Evolutionary conservation across 2,888 invertebrate species (phyloP).

Genomic region (Drosophila eohydei): DNA sequence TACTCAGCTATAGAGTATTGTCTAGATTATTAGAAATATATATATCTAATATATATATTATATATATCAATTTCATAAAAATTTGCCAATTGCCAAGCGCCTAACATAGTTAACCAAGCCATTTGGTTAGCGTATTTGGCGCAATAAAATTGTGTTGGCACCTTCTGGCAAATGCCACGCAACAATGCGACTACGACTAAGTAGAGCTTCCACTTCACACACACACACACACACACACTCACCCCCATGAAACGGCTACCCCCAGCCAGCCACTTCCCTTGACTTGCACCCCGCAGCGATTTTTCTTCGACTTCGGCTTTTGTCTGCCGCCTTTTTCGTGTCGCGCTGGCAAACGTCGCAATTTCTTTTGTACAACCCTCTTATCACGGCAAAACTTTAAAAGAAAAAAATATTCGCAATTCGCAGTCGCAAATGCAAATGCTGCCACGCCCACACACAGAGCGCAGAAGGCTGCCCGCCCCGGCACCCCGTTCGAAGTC

Average conservation of each 20-base stretch:
- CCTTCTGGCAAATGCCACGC: conserved; percentile 78
- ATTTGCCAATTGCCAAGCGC: not conserved
- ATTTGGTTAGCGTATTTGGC: conserved; percentile 44
- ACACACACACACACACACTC: conserved; percentile 1
- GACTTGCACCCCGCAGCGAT: conserved; percentile 63
- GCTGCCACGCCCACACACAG: conserved; percentile 37
- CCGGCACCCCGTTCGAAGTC: conserved; percentile 14
- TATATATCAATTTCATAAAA: not conserved
- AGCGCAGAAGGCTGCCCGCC: not conserved
- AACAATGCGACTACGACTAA: conserved; percentile 74
- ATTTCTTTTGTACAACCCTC: conserved; percentile 75
- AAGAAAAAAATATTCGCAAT: conserved; percentile 72
- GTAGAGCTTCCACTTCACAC: conserved; percentile 51
- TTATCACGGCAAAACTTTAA: conserved; percentile 71
- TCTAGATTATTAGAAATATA: not conserved
- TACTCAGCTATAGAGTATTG: no score
- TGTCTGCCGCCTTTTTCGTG: conserved; percentile 78
- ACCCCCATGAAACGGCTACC: not conserved
- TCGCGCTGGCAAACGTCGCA: conserved; percentile 66
- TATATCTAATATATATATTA: not conserved
- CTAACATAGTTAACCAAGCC: conserved; percentile 8
- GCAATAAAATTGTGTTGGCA: conserved; percentile 79
- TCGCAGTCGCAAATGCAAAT: conserved; percentile 78
- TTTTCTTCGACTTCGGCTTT: conserved; percentile 66
- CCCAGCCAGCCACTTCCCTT: conserved; percentile 3